Evolutionary conservation across 2,113 vertebrate genomes (phyloP).

Genomic region (Chascanopsetta lugubris): DNA sequence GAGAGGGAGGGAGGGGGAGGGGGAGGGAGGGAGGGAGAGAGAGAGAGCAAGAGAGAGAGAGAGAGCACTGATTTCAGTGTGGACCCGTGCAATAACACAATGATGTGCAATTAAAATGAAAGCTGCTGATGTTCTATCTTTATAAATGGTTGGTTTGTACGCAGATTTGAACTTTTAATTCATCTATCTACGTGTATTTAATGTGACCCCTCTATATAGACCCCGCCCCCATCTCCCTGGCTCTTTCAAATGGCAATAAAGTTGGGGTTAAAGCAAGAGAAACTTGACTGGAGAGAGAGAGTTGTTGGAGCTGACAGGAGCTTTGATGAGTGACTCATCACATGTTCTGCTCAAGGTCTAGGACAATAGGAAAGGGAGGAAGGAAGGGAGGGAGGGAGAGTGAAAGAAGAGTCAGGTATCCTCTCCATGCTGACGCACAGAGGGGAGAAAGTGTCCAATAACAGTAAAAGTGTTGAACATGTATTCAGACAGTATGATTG

Average conservation of each 20-base stretch:
- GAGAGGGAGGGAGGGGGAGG: conserved; percentile 38
- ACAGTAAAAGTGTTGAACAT: background rate
- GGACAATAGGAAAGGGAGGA: conserved; percentile 43
- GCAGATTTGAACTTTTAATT: too few relatives aligned
- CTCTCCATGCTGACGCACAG: background rate
- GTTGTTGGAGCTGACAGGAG: conserved; percentile 29
- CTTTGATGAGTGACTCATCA: conserved; percentile 45
- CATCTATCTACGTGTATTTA: too few relatives aligned
- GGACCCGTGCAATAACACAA: too few relatives aligned
- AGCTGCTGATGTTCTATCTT: too few relatives aligned
- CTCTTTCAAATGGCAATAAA: too few relatives aligned
- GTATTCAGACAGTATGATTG: background rate
- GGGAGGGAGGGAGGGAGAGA: conserved; percentile 23
- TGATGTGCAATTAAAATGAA: too few relatives aligned
- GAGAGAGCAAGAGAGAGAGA: conserved; percentile 28
- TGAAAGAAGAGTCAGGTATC: conserved; percentile 32
- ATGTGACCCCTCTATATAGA: too few relatives aligned
- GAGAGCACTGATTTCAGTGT: background rate
- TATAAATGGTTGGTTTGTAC: too few relatives aligned
- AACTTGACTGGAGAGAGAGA: background rate
- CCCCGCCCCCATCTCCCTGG: too few relatives aligned
- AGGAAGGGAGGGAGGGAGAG: conserved; percentile 34
- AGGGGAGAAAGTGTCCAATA: background rate
- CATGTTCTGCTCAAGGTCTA: conserved; percentile 20
- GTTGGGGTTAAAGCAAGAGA: background rate